Evolutionary conservation across 2,797 vertebrate species (phyloP), one percentile per base, ranked within the genome.

Genomic region (Myotis findleyi): DNA sequence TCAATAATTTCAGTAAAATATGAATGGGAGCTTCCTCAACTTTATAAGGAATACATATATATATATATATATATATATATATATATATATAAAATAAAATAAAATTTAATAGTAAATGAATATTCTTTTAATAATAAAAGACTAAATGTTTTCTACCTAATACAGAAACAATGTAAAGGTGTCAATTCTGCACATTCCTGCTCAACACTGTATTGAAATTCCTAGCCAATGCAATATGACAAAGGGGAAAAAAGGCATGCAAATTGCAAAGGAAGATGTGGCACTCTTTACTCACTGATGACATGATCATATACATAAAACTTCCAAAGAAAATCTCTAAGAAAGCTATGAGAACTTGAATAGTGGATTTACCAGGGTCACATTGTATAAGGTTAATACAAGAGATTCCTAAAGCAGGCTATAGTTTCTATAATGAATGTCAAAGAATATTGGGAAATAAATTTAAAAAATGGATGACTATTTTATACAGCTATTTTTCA

Each of bases 141-240:
- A 30, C 11, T 53, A 2, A 64, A 47, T 53, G 2, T 2, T 72
- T 76, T 87, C 25, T 33, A 33, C 3, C 4, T 66, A 71, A 87
- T 49, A 91, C 14, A 82, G 51, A 77, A 96, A 66, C 1, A 72
- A 87, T n/a, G 21, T 5, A n/a, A 38, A 76, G 5, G 13, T 87
- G 4, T 55, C 53, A 44, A 8, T 72, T 47, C 13, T 47, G 77
- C 53, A 0, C 30, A 64, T 13, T 76, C 88, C 84, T 87, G 4
- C 59, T 55, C n/a, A 85, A 47, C 38, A 8, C 3, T 36, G 6
- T n/a, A n/a, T 38, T 72, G 27, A 8, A 53, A 93, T 89, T 96
- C 73, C 51, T 47, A 47, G 77, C 49, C 89, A 79, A 36, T 72
- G 68, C 73, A 82, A 66, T 94, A 91, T 69, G 86, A 91, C 87